Evolutionary conservation across 1,140 invertebrate species (phyloP), one percentile per base, ranked within the genome.

Genomic region (Streblospio benedicti): DNA sequence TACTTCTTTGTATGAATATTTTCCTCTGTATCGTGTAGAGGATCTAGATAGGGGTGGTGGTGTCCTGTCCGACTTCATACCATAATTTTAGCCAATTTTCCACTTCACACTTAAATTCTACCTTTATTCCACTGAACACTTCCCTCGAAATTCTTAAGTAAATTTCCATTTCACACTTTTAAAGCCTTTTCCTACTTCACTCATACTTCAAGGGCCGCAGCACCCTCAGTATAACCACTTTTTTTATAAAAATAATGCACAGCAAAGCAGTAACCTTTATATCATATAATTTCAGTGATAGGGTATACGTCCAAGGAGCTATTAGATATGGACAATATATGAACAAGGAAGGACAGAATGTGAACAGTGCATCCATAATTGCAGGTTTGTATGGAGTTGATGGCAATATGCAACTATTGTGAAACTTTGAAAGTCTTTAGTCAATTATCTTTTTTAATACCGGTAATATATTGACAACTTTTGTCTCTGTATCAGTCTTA

Each of bases 261-360:
- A 12, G 12, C 23, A 9, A 23, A 12, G 12, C 47, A 2, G 28
- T n/a, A n/a, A n/a, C 38, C 4, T 12, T 28, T 47, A 14, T 31
- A 45, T 30, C 32, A 23, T 53, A 53, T 53, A 35, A 28, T 62
- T 61, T 20, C 55, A 69, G 91, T 0, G 87, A 91, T 74, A 82
- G 91, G 65, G 83, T 92, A 0, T 83, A 91, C 76, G 83, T 95
- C 0, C 85, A 85, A 64, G 91, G 91, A 32, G 84, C 85, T 72
- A 75, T 95, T 38, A 85, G 84, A 27, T 94, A 95, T 76, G 88
- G 89, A 32, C 90, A 93, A 81, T 82, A 90, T 3, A 89, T 85
- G 72, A 84, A 88, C 33, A 55, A 55, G 32, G 20, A n/a, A 2
- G 41, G 41, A 1, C 20, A 5, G 2, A 18, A 23, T 20, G 31